Conservation (phyloP, 2,888 invertebrate genomes). For the Alloscopus bannaensis region DNA sequence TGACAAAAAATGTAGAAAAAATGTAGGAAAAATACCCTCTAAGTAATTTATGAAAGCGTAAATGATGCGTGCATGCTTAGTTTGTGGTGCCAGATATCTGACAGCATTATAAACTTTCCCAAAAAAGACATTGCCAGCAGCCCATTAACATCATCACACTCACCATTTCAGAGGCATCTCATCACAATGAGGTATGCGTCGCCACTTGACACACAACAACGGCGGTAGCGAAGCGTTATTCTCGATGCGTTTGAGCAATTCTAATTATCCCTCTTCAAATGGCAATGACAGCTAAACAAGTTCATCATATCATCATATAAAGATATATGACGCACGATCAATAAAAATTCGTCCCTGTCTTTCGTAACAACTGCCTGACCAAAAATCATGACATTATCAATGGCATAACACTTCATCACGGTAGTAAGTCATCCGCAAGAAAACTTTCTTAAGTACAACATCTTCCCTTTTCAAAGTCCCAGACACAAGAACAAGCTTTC, state of each 20-base stretch:
- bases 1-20: too few species aligned
- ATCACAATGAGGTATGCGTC: background rate
- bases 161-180: background rate
- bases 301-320: too few species aligned
- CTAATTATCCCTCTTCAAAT: background rate
- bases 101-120: background rate
- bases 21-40: too few species aligned
- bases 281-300: background rate
- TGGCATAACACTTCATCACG: background rate
- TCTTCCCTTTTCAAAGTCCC: too few species aligned
- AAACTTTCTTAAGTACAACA: too few species aligned
- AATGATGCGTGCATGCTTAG: conserved; percentile 8
- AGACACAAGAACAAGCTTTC: too few species aligned
- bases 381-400: background rate
- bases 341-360: too few species aligned
- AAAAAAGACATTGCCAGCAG: conserved; percentile 23
- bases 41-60: conserved; percentile 11
- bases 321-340: too few species aligned
- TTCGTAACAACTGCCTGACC: background rate
- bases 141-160: background rate
- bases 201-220: background rate
- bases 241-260: background rate
- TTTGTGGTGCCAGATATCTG: conserved; percentile 36
- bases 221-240: background rate
- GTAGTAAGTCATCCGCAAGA: too few species aligned